Conservation (phyloP, 1,140 invertebrate genomes). For the Dendrolimus punctatus region DNA sequence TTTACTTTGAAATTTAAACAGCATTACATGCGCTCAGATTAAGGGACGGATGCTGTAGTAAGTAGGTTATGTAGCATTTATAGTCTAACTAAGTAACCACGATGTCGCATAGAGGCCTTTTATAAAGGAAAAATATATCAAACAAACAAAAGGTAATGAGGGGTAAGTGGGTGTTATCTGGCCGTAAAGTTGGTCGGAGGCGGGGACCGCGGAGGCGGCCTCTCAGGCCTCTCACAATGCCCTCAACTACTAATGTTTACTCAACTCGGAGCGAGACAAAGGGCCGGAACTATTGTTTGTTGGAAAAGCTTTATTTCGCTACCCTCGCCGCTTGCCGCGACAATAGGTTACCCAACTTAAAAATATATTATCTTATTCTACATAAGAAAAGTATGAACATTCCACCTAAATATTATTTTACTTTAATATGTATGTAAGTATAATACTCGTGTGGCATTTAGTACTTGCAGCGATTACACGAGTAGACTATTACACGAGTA, state of each 20-base stretch:
- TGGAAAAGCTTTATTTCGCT: slow-evolving; percentile 68
- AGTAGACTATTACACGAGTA: no score
- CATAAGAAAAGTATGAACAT: slow-evolving; percentile 40
- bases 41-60: no score
- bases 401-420: neutral
- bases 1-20: neutral
- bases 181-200: slow-evolving; percentile 48
- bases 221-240: slow-evolving; percentile 35
- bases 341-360: slow-evolving; percentile 71
- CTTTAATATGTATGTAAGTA: no score
- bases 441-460: no score
- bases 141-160: slow-evolving; percentile 58
- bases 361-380: slow-evolving; percentile 65
- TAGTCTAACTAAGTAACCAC: neutral
- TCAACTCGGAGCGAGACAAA: slow-evolving; percentile 62
- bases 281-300: slow-evolving; percentile 71
- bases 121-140: slow-evolving; percentile 55
- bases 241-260: slow-evolving; percentile 69
- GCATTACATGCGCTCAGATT: neutral
- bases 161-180: slow-evolving; percentile 55
- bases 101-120: slow-evolving; percentile 6
- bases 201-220: slow-evolving; percentile 7
- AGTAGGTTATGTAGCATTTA: no score
- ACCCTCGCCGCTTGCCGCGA: slow-evolving; percentile 55
- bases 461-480: no score